phyloP scores from a whole-genome alignment of 2,888 invertebrate genomes.

The Heliconius sara region DNA sequence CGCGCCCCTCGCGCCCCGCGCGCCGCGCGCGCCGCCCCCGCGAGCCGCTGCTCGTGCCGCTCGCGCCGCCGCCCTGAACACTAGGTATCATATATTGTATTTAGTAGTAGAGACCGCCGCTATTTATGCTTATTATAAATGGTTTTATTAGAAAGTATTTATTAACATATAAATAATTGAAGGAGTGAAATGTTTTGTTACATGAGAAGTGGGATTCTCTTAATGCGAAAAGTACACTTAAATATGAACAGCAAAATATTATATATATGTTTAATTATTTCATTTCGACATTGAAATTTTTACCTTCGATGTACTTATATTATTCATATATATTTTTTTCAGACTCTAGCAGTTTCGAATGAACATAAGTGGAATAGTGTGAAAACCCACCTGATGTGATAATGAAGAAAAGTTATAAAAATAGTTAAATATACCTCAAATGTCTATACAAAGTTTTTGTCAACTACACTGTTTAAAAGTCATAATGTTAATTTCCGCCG shows the following conservation, averaged over 20 bases:
- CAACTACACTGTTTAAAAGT: neutral
- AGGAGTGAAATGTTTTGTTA: too few species aligned
- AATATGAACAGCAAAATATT: neutral
- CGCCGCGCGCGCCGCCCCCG: constrained; percentile 60
- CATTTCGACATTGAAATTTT: neutral
- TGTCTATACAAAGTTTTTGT: neutral
- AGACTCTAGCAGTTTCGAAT: constrained; percentile 16
- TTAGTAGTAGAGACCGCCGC: too few species aligned
- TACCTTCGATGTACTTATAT: neutral
- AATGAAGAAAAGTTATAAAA: constrained; percentile 2
- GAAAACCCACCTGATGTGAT: constrained; percentile 34
- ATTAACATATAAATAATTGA: too few species aligned
- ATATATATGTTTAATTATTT: neutral
- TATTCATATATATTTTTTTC: constrained; percentile 4
- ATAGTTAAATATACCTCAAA: constrained; percentile 21
- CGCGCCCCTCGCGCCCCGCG: constrained; percentile 51
- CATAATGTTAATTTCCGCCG: neutral
- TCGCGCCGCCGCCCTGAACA: constrained; percentile 74
- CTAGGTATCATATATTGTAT: too few species aligned
- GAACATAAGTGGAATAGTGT: constrained; percentile 21
- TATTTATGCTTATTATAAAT: too few species aligned
- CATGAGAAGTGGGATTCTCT: too few species aligned
- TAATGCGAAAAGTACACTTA: too few species aligned
- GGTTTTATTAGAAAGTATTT: too few species aligned
- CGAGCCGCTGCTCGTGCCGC: constrained; percentile 79